These are phyloP conservation scores for Megaptera novaeangliae DNA, from an alignment of 2,113 vertebrate genomes.

Conservation along the genomic window DNA sequence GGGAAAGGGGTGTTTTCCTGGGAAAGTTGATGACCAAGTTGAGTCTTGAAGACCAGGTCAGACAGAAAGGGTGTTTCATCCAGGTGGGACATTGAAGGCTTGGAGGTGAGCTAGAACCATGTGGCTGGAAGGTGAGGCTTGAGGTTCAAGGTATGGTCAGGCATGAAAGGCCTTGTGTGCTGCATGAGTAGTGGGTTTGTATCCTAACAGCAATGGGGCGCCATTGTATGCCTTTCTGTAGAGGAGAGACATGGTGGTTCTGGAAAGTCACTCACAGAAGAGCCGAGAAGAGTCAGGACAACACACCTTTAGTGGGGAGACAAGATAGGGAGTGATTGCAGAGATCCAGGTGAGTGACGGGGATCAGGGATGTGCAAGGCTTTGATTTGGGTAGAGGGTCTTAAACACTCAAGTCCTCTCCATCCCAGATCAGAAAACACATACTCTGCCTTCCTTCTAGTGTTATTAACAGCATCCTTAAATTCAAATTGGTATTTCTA, in stretches of 20 bases:
- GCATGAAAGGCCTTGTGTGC: not conserved
- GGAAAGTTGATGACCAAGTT: not conserved
- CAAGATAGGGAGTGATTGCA: no score
- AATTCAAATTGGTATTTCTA: not conserved
- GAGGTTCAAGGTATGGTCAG: not conserved
- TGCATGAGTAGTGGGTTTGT: not conserved
- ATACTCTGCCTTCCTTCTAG: not conserved
- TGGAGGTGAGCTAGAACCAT: not conserved
- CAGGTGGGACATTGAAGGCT: not conserved
- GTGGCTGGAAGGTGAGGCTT: not conserved
- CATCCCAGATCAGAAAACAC: not conserved
- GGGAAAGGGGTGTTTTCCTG: not conserved
- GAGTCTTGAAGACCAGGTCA: not conserved
- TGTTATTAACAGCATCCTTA: not conserved
- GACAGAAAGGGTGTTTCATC: not conserved
- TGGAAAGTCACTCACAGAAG: not conserved
- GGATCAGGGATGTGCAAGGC: not conserved
- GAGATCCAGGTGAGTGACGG: not conserved
- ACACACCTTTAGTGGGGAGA: not conserved
- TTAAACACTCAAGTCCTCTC: not conserved
- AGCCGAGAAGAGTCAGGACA: not conserved
- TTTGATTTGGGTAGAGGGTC: not conserved
- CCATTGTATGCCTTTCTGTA: not conserved
- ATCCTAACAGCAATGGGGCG: not conserved
- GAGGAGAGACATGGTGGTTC: not conserved